Evolutionary conservation across 2,797 vertebrate genomes (phyloP), one percentile per base, ranked within the genome.

Genomic region (Hydrocynus forskahlii): DNA sequence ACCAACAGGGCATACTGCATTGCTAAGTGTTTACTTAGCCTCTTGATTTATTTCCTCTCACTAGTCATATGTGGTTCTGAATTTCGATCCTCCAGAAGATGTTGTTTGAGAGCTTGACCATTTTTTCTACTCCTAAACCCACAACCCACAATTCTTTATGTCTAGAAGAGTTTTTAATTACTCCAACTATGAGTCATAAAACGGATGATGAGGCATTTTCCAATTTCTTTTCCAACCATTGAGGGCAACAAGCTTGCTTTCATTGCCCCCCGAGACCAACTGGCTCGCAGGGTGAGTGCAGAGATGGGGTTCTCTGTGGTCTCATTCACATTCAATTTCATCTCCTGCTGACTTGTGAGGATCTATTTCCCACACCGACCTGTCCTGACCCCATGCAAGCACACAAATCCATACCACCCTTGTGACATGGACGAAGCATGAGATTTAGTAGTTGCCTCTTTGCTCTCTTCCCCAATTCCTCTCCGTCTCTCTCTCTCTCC

Each of bases 21-120:
- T 88, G 87, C 81, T 86, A 79, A 89, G 85, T 92, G 91, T 90
- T 92, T 92, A 90, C 82, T 83, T 83, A 76, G 83, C 90, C 87
- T 89, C 91, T 55, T 91, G 86, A 93, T 92, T 91, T 87, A 1
- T 52, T 50, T 73, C 84, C 92, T 89, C 87, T 91, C 91, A 88
- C 85, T 87, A 84, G 89, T 78, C 43, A 84, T 86, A 82, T 85
- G 88, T 90, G 83, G 89, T 88, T 84, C 82, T 87, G 82, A 90
- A 89, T 84, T 86, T 81, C 91, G 90, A 91, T 92, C 88, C 92
- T 93, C 88, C 63, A 29, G 25, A 59, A 63, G 35, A 75, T 64
- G 70, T 76, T 43, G 48, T 63, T 38, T 38, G 86, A 78, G 85
- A 86, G 84, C 81, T 82, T 71, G 75, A 75, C 81, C 79, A 83